Base-by-base conservation (phyloP, 2,888 invertebrate species). In the Drosophila subquinaria region DNA sequence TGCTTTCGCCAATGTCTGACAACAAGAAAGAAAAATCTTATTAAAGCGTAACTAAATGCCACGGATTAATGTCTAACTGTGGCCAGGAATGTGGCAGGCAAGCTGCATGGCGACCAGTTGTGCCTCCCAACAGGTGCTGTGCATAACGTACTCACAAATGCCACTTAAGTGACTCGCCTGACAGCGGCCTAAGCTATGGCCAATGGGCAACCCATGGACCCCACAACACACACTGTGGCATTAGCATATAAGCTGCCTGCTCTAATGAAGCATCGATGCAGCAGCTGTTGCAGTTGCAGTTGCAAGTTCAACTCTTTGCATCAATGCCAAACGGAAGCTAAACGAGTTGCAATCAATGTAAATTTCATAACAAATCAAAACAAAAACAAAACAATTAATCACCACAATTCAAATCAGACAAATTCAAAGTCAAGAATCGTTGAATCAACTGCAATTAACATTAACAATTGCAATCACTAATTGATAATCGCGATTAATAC, bases 11-110 rank as follows among this genome's bases (percentile, higher is more conserved):
- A 20, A 36, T 42, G 68, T 57, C 47, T 53, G 35, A 62, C 62
- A 69, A 55, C 35, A 57, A 62, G 48, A 52, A 47, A 27, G 27
- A 51, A 47, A 73, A 75, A 81, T 78, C 87, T 77, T 88, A 84
- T 82, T 82, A 82, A 88, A 90, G 84, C 80, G 82, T 76, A 90
- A 88, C 84, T 85, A 77, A 88, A 89, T 88, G 86, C 83, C 76
- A 73, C 60, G 80, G 88, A 83, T 89, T 87, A 87, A 81, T 84
- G 84, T 84, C 83, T 83, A 84, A 80, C 80, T 73, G 74, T 8
- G 30, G 30, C 30, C 0, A 30, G 78, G 74, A 64, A 50, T 60
- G 78, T 69, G 67, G 69, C 71, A 70, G 47, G 63, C 67, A 68
- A 48, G 50, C 52, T 40, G 52, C 38, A 60, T 35, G 30, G 40